Percentiles rank a stretch among this genome's conserved stretches.
Conservation (phyloP, 2,113 vertebrate species). For the Ramphastos sulfuratus region DNA sequence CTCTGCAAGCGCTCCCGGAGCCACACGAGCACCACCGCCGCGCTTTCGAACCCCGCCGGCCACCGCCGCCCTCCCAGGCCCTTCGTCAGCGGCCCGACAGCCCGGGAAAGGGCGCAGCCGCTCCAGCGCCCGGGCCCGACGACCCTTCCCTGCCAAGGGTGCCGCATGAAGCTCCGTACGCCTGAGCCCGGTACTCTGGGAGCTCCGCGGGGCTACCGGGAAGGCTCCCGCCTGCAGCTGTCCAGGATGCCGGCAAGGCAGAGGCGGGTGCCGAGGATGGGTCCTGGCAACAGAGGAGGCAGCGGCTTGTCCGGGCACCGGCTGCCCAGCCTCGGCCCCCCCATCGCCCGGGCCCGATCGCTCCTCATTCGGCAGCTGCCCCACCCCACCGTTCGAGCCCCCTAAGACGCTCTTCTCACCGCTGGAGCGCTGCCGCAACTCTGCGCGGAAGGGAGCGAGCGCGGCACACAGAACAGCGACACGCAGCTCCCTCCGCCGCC, state of each 20-base stretch:
- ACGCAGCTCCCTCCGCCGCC: background rate
- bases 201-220: background rate
- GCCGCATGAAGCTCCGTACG: too few relatives aligned
- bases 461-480: rapidly evolving
- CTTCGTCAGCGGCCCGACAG: background rate
- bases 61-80: background rate
- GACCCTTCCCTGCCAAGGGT: too few relatives aligned
- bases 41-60: too few relatives aligned
- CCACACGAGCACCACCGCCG: rapidly evolving
- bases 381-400: rapidly evolving
- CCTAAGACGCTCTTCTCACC: background rate
- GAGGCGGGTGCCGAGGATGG: too few relatives aligned
- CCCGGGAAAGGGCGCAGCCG: background rate
- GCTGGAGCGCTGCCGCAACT: background rate
- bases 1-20: background rate
- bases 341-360: too few relatives aligned
- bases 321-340: background rate
- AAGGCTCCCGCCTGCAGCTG: background rate
- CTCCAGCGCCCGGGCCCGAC: background rate
- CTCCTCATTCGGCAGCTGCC: background rate
- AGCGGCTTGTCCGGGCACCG: too few relatives aligned
- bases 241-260: too few relatives aligned
- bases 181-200: too few relatives aligned
- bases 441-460: background rate
- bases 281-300: too few relatives aligned